Conservation (phyloP, 2,888 invertebrate species). For the Cantharis rustica region DNA sequence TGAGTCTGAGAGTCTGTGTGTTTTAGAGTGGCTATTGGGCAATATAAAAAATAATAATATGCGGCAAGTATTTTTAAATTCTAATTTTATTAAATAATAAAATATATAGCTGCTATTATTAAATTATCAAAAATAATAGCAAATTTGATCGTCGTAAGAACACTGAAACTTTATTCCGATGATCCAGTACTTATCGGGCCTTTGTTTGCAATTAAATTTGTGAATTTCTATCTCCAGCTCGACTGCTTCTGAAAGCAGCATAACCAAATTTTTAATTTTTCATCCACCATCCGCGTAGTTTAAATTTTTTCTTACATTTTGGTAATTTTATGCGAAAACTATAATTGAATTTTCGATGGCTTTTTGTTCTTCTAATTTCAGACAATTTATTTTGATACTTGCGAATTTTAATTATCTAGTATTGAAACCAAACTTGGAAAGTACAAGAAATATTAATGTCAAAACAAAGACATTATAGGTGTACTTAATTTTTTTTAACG, state of each 20-base stretch:
- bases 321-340: background rate
- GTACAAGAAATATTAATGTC: background rate
- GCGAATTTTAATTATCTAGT: background rate
- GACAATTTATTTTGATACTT: background rate
- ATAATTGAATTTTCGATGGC: background rate
- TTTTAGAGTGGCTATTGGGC: background rate
- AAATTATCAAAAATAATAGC: too few species aligned
- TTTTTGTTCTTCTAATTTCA: background rate
- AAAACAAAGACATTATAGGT: background rate
- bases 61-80: background rate
- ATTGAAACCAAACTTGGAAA: background rate
- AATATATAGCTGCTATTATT: too few species aligned
- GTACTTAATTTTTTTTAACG: background rate
- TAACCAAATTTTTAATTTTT: background rate
- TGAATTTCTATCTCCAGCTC: background rate
- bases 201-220: background rate
- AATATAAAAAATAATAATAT: background rate
- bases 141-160: background rate
- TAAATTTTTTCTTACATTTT: background rate
- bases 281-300: background rate
- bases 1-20: background rate
- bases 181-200: background rate
- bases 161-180: background rate
- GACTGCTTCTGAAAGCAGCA: background rate
- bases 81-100: too few species aligned